phyloP scores from a whole-genome alignment of 2,888 invertebrate genomes.

The Deroplatys truncata region DNA sequence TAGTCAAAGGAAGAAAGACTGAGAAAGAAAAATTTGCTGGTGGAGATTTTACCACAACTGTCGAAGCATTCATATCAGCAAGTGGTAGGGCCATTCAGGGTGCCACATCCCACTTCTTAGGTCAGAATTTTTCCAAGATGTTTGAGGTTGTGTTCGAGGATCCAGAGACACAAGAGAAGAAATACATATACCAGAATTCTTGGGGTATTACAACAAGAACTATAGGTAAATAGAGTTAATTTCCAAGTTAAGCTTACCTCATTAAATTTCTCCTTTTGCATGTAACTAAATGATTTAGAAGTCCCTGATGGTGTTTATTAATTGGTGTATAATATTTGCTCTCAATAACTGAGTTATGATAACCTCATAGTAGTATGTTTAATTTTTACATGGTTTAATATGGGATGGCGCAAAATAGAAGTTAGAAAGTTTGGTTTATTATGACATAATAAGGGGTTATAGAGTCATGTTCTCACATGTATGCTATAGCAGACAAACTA shows the following conservation, averaged over 20 bases:
- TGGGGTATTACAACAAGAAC: conserved; percentile 98
- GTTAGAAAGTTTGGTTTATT: too few species aligned
- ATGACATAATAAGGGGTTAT: too few species aligned
- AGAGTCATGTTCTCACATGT: too few species aligned
- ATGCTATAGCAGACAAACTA: too few species aligned
- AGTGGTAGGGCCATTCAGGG: conserved; percentile 91
- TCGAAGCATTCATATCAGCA: conserved; percentile 91
- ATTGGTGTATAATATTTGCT: too few species aligned
- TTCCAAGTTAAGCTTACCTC: neutral
- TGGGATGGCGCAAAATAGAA: too few species aligned
- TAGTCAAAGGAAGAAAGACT: conserved; percentile 91
- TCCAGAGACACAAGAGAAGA: conserved; percentile 82
- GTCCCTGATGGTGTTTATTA: too few species aligned
- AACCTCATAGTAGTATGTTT: too few species aligned
- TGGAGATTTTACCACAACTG: conserved; percentile 93
- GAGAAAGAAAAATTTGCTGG: conserved; percentile 99
- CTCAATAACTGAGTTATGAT: too few species aligned
- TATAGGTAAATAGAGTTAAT: conserved; percentile 58
- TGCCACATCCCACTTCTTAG: conserved; percentile 96
- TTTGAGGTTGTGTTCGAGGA: conserved; percentile 95
- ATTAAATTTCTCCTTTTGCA: too few species aligned
- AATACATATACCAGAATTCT: conserved; percentile 93
- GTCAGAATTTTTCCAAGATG: conserved; percentile 99
- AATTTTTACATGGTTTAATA: too few species aligned
- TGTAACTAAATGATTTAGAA: too few species aligned